Conservation (phyloP, 35 echinoderm and acorn worm species). For the Chiridota heheva region DNA sequence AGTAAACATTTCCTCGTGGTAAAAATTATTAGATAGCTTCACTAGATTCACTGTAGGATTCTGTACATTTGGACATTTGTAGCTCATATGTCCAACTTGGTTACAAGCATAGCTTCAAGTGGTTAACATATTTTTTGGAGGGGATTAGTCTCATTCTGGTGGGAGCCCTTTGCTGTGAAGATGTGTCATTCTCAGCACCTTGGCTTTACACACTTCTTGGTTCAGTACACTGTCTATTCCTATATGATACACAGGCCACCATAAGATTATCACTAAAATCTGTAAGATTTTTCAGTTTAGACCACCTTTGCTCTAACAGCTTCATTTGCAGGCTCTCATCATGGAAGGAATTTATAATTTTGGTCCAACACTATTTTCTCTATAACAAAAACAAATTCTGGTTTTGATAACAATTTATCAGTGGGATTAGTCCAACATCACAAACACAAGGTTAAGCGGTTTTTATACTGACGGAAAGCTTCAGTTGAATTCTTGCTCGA, state of each 20-base stretch:
- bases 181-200: background rate
- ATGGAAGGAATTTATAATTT: background rate
- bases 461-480: slow-evolving; percentile 6
- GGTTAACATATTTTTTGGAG: background rate
- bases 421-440: background rate
- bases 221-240: slow-evolving; percentile 1
- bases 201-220: background rate
- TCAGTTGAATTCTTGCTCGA: background rate
- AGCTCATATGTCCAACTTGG: slow-evolving; percentile 11
- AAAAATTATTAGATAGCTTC: background rate
- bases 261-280: background rate
- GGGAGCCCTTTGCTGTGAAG: background rate
- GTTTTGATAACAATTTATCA: background rate
- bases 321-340: background rate
- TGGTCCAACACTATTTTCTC: slow-evolving; percentile 20
- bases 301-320: slow-evolving; percentile 3
- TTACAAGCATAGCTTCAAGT: slow-evolving; percentile 1
- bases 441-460: background rate
- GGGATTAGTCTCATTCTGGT: background rate
- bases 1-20: background rate
- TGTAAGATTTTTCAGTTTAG: background rate
- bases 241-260: background rate
- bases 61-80: background rate
- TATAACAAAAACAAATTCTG: background rate
- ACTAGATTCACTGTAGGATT: background rate